Evolutionary conservation across 2,113 vertebrate species (phyloP).

Genomic region (Lepisosteus osseus): DNA sequence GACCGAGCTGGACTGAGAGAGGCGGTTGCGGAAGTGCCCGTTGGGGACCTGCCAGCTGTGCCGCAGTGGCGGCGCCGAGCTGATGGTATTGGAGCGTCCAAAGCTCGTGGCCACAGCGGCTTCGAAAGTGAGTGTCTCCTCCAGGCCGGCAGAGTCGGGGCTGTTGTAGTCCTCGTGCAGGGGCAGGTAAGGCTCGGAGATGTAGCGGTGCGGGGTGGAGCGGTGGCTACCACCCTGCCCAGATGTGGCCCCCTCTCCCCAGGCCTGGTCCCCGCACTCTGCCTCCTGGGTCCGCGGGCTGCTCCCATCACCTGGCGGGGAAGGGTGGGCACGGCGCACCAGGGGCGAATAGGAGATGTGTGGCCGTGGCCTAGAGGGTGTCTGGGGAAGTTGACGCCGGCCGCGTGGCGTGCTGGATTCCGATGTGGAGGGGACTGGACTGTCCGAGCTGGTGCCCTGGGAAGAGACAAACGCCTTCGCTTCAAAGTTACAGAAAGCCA

Average conservation of each 20-base stretch:
- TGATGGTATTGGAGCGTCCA: conserved; percentile 86
- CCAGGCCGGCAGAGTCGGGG: conserved; percentile 70
- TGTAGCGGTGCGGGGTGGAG: conserved; percentile 87
- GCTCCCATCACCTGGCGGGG: conserved; percentile 54
- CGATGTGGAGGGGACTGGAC: conserved; percentile 77
- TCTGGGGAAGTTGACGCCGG: conserved; percentile 88
- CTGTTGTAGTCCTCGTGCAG: conserved; percentile 78
- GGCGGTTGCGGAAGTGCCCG: conserved; percentile 83
- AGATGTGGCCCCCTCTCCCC: conserved; percentile 61
- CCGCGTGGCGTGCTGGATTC: conserved; percentile 85
- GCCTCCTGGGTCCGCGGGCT: conserved; percentile 45
- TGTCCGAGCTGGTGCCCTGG: conserved; percentile 77
- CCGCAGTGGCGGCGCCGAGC: conserved; percentile 83
- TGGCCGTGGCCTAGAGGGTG: conserved; percentile 87
- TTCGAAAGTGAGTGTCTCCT: conserved; percentile 94
- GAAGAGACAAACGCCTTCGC: background rate
- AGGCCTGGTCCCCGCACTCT: conserved; percentile 25
- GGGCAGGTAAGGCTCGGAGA: conserved; percentile 91
- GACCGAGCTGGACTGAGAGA: conserved; percentile 65
- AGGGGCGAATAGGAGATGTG: conserved; percentile 91
- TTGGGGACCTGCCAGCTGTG: conserved; percentile 96
- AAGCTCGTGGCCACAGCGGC: conserved; percentile 86
- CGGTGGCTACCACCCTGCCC: conserved; percentile 51
- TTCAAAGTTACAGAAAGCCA: no score
- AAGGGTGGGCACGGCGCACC: conserved; percentile 67